Evolutionary conservation across 2,888 invertebrate species (phyloP).

Genomic region (Rosalia funebris): DNA sequence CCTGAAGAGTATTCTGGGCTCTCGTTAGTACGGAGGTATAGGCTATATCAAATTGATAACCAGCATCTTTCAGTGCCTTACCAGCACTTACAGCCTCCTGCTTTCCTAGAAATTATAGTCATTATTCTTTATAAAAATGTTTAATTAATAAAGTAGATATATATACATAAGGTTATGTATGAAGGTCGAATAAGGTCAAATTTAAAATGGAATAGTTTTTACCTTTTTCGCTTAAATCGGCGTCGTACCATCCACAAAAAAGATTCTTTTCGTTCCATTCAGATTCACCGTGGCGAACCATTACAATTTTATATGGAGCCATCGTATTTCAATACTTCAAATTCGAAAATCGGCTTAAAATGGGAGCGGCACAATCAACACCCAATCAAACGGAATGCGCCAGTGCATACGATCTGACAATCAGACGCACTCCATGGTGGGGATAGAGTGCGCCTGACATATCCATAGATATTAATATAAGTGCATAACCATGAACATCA

Average conservation of each 20-base stretch:
- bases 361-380: too few species aligned
- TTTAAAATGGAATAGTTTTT: slow-evolving; percentile 34
- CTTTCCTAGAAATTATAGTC: slow-evolving; percentile 65
- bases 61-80: slow-evolving; percentile 70
- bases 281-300: slow-evolving; percentile 74
- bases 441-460: too few species aligned
- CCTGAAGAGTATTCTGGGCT: slow-evolving; percentile 69
- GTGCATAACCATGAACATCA: too few species aligned
- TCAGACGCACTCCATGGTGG: too few species aligned
- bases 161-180: slow-evolving; percentile 32
- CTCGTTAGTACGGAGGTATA: slow-evolving; percentile 73
- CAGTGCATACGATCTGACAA: too few species aligned
- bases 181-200: slow-evolving; percentile 47
- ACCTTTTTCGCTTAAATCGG: slow-evolving; percentile 71
- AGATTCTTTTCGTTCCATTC: slow-evolving; percentile 73
- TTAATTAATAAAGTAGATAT: slow-evolving; percentile 12
- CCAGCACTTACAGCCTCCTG: slow-evolving; percentile 71
- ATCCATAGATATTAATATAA: too few species aligned
- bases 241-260: slow-evolving; percentile 74
- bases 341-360: too few species aligned
- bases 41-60: slow-evolving; percentile 70
- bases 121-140: too few species aligned
- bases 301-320: slow-evolving; percentile 68
- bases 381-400: too few species aligned
- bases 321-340: too few species aligned